Percentiles rank a stretch among this genome's conserved stretches.
Conservation (phyloP, 2,888 invertebrate genomes). For the Drosophila paranaensis region DNA sequence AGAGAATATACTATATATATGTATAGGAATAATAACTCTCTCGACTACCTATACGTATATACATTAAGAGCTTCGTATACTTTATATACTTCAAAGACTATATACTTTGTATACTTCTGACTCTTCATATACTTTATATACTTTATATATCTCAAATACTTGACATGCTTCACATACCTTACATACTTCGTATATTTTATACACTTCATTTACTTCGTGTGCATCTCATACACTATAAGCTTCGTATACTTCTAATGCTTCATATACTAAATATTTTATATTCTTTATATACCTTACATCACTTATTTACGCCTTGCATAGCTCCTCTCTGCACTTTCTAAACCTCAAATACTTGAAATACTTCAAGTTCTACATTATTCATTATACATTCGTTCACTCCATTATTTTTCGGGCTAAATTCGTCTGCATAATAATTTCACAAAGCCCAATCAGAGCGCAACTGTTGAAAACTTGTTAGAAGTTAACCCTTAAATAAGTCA, state of each 20-base stretch:
- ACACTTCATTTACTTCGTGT: background rate
- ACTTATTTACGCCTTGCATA: too few species aligned
- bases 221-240: background rate
- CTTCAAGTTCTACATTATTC: background rate
- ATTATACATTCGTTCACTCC: background rate
- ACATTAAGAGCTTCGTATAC: background rate
- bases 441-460: constrained; percentile 35
- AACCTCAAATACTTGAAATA: too few species aligned
- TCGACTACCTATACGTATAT: background rate
- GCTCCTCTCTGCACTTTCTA: too few species aligned
- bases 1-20: background rate
- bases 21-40: background rate
- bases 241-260: background rate
- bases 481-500: constrained; percentile 39
- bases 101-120: too few species aligned
- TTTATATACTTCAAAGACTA: too few species aligned
- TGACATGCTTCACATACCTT: background rate
- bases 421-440: constrained; percentile 37
- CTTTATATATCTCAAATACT: background rate
- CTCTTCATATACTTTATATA: background rate
- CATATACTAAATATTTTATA: background rate
- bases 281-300: too few species aligned
- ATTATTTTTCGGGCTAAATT: constrained; percentile 16
- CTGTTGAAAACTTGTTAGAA: constrained; percentile 43
- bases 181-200: background rate